These are phyloP conservation scores for Netelia inedita DNA, from an alignment of 2,888 invertebrate genomes.

Conservation along the genomic window DNA sequence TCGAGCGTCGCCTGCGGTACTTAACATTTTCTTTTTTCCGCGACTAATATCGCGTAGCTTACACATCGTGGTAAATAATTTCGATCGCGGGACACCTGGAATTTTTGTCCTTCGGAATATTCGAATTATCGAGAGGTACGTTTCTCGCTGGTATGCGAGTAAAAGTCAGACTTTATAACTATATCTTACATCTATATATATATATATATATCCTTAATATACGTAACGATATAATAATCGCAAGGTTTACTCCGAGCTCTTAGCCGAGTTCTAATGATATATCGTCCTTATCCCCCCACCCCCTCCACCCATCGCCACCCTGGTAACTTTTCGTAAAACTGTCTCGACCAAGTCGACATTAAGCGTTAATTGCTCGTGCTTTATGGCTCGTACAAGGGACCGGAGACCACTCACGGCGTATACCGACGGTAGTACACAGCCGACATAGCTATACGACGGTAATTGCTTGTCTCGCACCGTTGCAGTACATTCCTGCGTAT, in stretches of 20 bases:
- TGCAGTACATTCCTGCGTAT: conserved; percentile 40
- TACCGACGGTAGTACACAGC: conserved; percentile 40
- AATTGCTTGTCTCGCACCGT: conserved; percentile 58
- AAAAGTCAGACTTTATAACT: conserved; percentile 33
- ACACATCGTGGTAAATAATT: not conserved
- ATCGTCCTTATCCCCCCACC: not conserved
- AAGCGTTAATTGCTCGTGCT: conserved; percentile 66
- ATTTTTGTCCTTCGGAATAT: conserved; percentile 59
- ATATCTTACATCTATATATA: conserved; percentile 9
- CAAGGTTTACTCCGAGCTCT: conserved; percentile 33
- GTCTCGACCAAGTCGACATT: conserved; percentile 61
- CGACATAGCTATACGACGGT: conserved; percentile 48
- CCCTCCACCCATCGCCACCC: not conserved
- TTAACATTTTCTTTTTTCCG: not conserved
- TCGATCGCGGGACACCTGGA: conserved; percentile 6
- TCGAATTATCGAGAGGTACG: conserved; percentile 50
- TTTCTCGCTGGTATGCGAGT: conserved; percentile 47
- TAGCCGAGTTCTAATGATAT: conserved; percentile 16
- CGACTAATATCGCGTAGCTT: not conserved
- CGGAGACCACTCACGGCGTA: conserved; percentile 47
- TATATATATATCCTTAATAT: conserved; percentile 3
- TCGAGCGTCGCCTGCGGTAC: not conserved
- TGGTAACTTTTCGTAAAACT: conserved; percentile 54
- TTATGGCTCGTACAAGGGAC: conserved; percentile 58
- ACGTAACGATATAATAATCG: conserved; percentile 41